Percentiles rank a stretch among this genome's conserved stretches.
Conservation (phyloP, 2,113 vertebrate genomes). For the Abramis brama region DNA sequence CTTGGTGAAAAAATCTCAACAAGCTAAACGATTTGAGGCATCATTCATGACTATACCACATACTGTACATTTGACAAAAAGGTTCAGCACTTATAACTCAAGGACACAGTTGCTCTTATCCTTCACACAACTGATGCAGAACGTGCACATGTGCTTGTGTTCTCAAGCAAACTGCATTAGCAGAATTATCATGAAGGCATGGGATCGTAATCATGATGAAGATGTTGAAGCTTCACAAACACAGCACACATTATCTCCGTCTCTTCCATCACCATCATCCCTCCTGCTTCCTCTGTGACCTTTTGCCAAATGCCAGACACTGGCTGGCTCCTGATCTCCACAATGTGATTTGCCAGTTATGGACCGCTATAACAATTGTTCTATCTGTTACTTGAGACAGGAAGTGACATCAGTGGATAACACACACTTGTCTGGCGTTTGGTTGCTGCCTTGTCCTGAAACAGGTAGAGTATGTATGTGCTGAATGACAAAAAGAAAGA, state of each 20-base stretch:
- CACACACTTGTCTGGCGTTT: background rate
- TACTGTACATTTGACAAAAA: background rate
- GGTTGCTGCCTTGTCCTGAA: background rate
- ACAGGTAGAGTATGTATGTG: background rate
- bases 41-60: background rate
- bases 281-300: constrained; percentile 30
- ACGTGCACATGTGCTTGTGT: background rate
- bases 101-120: background rate
- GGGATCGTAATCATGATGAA: background rate
- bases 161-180: constrained; percentile 19
- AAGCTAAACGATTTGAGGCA: background rate
- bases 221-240: background rate
- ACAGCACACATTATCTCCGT: background rate
- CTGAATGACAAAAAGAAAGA: background rate
- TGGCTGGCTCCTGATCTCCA: constrained; percentile 9
- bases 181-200: background rate
- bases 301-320: constrained; percentile 22
- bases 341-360: constrained; percentile 27
- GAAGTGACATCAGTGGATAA: constrained; percentile 6
- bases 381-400: background rate
- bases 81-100: background rate
- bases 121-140: constrained; percentile 2
- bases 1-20: background rate
- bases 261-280: background rate
- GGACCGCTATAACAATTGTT: background rate